Evolutionary conservation across 1,140 invertebrate species (phyloP).

Genomic region (Zophobas morio): DNA sequence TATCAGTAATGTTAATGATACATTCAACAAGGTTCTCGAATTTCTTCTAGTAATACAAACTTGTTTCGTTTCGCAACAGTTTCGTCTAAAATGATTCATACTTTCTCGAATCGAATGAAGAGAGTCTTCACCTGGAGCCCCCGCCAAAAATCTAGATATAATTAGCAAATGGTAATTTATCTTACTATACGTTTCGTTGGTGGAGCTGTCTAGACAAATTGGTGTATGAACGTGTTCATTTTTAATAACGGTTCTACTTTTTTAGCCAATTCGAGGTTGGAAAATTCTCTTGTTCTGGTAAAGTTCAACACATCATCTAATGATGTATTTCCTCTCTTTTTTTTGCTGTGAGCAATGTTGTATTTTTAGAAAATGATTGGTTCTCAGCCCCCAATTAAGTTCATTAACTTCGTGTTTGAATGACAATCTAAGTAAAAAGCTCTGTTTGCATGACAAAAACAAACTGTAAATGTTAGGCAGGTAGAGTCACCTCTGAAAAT

Average conservation of each 20-base stretch:
- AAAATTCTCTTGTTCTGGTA: not conserved
- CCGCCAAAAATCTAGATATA: not conserved
- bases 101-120: not conserved
- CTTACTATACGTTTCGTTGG: not conserved
- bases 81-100: slow-evolving; percentile 16
- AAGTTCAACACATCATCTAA: slow-evolving; percentile 31
- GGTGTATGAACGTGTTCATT: not conserved
- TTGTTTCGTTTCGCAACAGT: slow-evolving; percentile 7
- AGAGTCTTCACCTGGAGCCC: slow-evolving; percentile 24
- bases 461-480: not conserved
- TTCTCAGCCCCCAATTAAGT: slow-evolving; percentile 11
- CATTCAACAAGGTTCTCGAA: slow-evolving; percentile 9
- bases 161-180: slow-evolving; percentile 7
- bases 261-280: not conserved
- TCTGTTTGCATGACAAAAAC: not conserved
- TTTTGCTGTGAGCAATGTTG: slow-evolving; percentile 16
- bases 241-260: not conserved
- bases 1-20: slow-evolving; percentile 46
- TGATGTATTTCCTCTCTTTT: slow-evolving; percentile 32
- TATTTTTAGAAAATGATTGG: slow-evolving; percentile 30
- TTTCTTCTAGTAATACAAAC: not conserved
- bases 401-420: slow-evolving; percentile 8
- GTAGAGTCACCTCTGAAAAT: not conserved
- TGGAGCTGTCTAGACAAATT: not conserved
- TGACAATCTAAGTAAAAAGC: not conserved